Conservation (phyloP, 2,888 invertebrate genomes). For the Melinaea marsaeus region DNA sequence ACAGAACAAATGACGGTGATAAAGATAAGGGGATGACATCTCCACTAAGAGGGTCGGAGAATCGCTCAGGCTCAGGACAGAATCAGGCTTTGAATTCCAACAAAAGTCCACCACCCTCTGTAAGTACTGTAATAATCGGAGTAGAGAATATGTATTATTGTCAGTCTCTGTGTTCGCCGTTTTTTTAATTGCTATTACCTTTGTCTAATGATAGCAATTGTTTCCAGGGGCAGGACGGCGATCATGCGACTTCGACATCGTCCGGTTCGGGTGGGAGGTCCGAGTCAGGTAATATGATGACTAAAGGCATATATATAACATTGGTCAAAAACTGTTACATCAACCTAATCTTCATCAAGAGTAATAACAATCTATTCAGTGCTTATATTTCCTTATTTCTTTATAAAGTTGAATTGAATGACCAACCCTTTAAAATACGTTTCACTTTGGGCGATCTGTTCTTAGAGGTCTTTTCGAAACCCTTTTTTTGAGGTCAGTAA, state of each 20-base stretch:
- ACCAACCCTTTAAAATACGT: too few relatives aligned
- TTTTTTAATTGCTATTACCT: constrained; percentile 9
- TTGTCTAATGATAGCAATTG: constrained; percentile 6
- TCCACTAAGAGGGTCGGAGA: constrained; percentile 55
- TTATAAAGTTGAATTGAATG: too few relatives aligned
- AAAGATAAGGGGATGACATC: constrained; percentile 70
- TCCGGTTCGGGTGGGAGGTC: constrained; percentile 39
- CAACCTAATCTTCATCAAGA: too few relatives aligned
- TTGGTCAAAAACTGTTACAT: too few relatives aligned
- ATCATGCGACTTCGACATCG: constrained; percentile 49
- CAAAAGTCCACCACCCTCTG: constrained; percentile 72
- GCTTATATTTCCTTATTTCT: too few relatives aligned
- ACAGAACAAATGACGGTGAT: constrained; percentile 78
- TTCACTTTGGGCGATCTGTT: too few relatives aligned
- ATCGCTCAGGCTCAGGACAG: constrained; percentile 44
- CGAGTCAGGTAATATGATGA: constrained; percentile 43
- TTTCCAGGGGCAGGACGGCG: constrained; percentile 55
- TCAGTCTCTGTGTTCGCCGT: constrained; percentile 8
- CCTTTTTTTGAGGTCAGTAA: too few relatives aligned
- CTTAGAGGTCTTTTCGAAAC: too few relatives aligned
- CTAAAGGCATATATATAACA: too few relatives aligned
- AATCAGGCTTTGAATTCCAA: constrained; percentile 56
- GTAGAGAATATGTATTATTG: constrained; percentile 27
- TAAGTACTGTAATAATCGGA: constrained; percentile 45
- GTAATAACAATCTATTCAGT: too few relatives aligned